phyloP scores from a whole-genome alignment of 2,888 invertebrate genomes.

The Punctoribates punctum region DNA sequence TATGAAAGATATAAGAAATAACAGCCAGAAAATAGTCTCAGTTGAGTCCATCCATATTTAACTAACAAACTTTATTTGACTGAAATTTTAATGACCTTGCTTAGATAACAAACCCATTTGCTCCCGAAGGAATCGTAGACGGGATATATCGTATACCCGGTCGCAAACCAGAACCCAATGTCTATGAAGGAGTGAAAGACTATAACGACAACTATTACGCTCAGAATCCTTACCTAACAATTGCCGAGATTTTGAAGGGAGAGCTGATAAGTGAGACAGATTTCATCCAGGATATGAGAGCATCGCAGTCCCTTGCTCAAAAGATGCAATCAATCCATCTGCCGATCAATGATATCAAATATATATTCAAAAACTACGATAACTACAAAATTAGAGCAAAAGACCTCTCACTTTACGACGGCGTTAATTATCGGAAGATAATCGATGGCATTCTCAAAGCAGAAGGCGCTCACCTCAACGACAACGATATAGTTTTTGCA shows the following conservation, averaged over 20 bases:
- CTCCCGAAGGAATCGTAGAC: not conserved
- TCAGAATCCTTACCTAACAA: not conserved
- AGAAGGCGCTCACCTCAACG: not conserved
- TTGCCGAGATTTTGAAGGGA: not conserved
- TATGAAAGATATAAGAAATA: slow-evolving; percentile 29
- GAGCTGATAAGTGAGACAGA: not conserved
- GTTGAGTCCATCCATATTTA: not conserved
- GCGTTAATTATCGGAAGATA: not conserved
- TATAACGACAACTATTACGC: not conserved
- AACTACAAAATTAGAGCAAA: not conserved
- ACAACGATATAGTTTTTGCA: slow-evolving; percentile 6
- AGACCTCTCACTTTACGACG: not conserved
- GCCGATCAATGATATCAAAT: not conserved
- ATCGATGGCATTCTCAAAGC: not conserved
- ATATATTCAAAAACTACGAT: slow-evolving; percentile 2
- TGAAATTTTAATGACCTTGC: no score
- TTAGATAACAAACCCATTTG: no score
- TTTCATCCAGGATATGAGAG: not conserved
- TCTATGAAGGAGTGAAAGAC: not conserved
- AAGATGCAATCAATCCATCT: not conserved
- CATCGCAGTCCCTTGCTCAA: not conserved
- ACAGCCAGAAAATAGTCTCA: not conserved
- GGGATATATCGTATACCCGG: not conserved
- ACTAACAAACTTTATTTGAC: not conserved
- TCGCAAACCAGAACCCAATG: not conserved